These are phyloP conservation scores for Morelia viridis DNA, from an alignment of 2,797 vertebrate species.

Conservation along the genomic window DNA sequence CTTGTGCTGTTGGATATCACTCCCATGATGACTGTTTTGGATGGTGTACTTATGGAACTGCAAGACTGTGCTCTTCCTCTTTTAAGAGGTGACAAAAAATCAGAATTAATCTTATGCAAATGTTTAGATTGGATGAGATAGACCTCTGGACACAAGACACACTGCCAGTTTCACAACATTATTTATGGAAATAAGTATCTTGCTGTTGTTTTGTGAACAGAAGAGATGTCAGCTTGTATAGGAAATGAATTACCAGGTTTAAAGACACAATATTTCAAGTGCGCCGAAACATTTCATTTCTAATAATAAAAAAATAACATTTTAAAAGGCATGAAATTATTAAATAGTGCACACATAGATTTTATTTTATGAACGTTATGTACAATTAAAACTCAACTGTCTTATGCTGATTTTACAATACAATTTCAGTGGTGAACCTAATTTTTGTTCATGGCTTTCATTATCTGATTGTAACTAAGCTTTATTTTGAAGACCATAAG, in stretches of 20 bases:
- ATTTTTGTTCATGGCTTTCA: not conserved
- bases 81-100: slow-evolving; percentile 80
- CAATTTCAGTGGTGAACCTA: not conserved
- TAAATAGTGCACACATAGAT: not conserved
- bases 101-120: not conserved
- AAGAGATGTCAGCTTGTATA: not conserved
- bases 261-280: not conserved
- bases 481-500: not conserved
- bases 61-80: slow-evolving; percentile 94
- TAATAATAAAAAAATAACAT: not conserved
- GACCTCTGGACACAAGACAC: not conserved
- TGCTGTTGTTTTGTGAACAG: not conserved
- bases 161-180: not conserved
- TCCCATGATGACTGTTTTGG: slow-evolving; percentile 90
- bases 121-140: not conserved
- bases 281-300: not conserved
- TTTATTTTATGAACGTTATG: not conserved
- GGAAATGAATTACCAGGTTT: not conserved
- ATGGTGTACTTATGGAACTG: slow-evolving; percentile 95
- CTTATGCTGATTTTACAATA: not conserved
- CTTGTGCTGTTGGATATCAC: slow-evolving; percentile 91
- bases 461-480: not conserved
- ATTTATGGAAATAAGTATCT: not conserved
- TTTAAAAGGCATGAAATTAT: not conserved
- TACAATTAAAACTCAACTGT: not conserved